Conservation (phyloP, 2,113 vertebrate species). For the Copsychus sechellarum region DNA sequence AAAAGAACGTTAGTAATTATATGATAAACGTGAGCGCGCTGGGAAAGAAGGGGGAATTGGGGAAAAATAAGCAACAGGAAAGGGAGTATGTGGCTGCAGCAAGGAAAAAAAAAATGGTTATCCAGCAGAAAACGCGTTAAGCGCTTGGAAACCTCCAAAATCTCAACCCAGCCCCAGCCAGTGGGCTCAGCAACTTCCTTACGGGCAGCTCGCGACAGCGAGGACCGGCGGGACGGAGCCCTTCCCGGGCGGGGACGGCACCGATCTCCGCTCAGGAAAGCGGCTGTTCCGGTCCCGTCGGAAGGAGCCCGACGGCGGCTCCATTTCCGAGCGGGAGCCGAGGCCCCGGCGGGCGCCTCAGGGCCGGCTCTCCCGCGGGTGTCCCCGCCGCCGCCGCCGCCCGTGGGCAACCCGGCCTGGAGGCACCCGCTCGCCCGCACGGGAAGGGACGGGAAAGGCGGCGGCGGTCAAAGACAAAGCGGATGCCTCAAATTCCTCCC, state of each 20-base stretch:
- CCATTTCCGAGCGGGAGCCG: conserved; percentile 35
- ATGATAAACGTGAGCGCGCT: neutral
- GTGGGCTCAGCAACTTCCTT: neutral
- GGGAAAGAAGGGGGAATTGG: neutral
- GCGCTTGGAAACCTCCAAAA: neutral
- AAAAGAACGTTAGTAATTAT: neutral
- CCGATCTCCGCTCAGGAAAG: conserved; percentile 48
- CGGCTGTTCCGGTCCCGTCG: conserved; percentile 60
- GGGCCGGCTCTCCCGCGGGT: neutral
- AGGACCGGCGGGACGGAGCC: neutral
- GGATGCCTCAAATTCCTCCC: conserved; percentile 75
- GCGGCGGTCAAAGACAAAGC: conserved; percentile 74
- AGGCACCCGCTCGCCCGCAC: neutral
- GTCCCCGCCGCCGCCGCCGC: neutral
- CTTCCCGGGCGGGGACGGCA: conserved; percentile 14
- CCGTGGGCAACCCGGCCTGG: neutral
- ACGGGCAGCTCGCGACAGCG: neutral
- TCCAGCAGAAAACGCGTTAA: neutral
- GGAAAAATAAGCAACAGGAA: neutral
- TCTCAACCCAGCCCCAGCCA: neutral
- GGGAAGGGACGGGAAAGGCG: neutral
- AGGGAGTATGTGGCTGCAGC: neutral
- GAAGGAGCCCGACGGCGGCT: conserved; percentile 45
- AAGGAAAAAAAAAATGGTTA: neutral
- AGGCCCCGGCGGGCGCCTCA: neutral